Evolutionary conservation across 2,888 invertebrate species (phyloP).

Genomic region (Dolichopus griseipennis): DNA sequence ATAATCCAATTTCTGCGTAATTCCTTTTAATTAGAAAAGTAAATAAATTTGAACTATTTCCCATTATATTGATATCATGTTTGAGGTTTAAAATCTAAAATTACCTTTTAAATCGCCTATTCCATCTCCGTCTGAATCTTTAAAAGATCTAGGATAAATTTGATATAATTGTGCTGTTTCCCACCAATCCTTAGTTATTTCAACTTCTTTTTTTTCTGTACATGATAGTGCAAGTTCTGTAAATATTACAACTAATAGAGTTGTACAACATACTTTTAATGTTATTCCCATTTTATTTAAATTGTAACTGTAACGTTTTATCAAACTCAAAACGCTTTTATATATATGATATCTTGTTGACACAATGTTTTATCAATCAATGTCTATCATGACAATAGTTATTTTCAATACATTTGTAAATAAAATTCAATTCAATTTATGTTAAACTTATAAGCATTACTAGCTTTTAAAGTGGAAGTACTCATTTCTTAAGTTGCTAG

Average conservation of each 20-base stretch:
- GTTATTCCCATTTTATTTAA: constrained; percentile 45
- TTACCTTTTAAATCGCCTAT: constrained; percentile 71
- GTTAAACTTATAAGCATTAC: too few relatives aligned
- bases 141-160: constrained; percentile 75
- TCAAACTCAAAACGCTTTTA: too few relatives aligned
- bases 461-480: too few relatives aligned
- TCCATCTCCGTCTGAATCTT: constrained; percentile 74
- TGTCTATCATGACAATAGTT: too few relatives aligned
- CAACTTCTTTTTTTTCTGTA: background rate
- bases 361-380: too few relatives aligned
- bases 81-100: constrained; percentile 46
- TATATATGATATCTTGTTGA: too few relatives aligned
- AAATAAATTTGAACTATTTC: constrained; percentile 70
- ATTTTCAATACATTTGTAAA: too few relatives aligned
- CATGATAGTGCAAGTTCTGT: background rate
- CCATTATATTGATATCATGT: constrained; percentile 66
- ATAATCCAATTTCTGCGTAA: constrained; percentile 53
- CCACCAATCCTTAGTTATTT: constrained; percentile 63
- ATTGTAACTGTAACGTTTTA: too few relatives aligned
- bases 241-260: background rate
- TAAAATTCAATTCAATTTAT: too few relatives aligned
- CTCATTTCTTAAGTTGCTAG: too few relatives aligned
- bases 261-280: constrained; percentile 45
- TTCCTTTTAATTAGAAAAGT: constrained; percentile 42
- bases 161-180: constrained; percentile 73